Base-by-base conservation (phyloP, 2,113 vertebrate genomes). In the Rhadina sibilatrix region DNA sequence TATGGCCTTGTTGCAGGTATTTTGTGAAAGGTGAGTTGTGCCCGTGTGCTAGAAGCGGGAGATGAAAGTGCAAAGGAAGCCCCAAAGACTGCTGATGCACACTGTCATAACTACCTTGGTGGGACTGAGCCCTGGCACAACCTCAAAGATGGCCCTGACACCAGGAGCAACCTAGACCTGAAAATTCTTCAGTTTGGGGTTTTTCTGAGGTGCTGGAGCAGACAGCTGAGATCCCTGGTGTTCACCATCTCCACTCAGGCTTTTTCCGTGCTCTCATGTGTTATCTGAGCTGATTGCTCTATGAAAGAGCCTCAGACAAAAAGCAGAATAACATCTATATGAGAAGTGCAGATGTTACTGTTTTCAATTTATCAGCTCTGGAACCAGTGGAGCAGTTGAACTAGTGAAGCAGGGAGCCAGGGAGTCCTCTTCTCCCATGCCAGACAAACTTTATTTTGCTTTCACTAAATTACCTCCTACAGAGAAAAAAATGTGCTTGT, bases 181-280 rank as follows among this genome's bases (percentile, higher is more conserved):
- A 89, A 76, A 68, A 44, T 21, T 64, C 10, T 71, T 71, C 23
- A 20, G 16, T 79, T 35, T 56, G 37, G 27, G 31, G 4, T 9
- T 53, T 74, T 50, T 81, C 5, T 65, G 15, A 64, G 38, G 22
- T 50, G 21, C 30, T 53, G 30, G 33, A 70, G 18, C 4, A 61
- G 27, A 78, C 5, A 78, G 71, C 10, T 2, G 1, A 6, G 8
- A 13, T 69, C 11, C 9, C 6, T 25, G 30, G 47, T 7, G 6
- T 59, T 54, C 19, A 49, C 12, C 4, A 9, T 84, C 21, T 68
- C 56, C 0, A 0, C 22, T 31, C 3, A 1, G 33, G 19, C 49
- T 24, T 30, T 68, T 91, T 33, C 42, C 15, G 12, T 37, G 33
- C 14, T 77, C 10, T 28, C 12, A 9, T 30, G 21, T 66, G 18